Percentiles rank a stretch among this genome's conserved stretches.
These are phyloP conservation scores for Suncus etruscus DNA, from an alignment of 2,113 vertebrate species.

Conservation along the genomic window DNA sequence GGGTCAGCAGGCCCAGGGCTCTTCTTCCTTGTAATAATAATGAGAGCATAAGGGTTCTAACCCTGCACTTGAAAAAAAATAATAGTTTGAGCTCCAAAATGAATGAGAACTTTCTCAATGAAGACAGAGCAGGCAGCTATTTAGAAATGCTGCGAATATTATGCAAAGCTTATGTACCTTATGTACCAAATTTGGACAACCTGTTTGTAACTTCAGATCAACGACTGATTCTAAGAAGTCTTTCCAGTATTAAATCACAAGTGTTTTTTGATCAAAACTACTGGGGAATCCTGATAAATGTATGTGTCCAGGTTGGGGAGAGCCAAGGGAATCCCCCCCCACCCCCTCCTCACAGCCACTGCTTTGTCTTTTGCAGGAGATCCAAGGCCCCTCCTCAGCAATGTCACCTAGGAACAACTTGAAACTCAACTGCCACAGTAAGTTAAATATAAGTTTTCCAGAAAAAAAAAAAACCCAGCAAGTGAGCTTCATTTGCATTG, in stretches of 20 bases:
- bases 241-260: neutral
- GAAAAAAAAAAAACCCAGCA: neutral
- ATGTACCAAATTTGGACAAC: neutral
- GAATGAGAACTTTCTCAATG: neutral
- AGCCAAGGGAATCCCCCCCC: neutral
- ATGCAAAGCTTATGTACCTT: neutral
- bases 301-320: neutral
- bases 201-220: neutral
- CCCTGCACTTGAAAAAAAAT: neutral
- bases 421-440: neutral
- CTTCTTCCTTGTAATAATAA: neutral
- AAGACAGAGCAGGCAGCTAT: neutral
- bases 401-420: too few relatives aligned
- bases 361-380: neutral
- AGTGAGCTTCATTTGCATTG: constrained; percentile 12
- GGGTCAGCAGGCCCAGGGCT: neutral
- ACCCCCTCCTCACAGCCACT: too few relatives aligned
- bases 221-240: neutral
- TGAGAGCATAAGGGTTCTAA: neutral
- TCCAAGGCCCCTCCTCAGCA: too few relatives aligned
- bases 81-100: neutral
- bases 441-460: neutral
- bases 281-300: neutral
- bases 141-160: neutral
- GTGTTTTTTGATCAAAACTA: neutral